Evolutionary conservation across 2,797 vertebrate species (phyloP).

Genomic region (Chaunax sp.): DNA sequence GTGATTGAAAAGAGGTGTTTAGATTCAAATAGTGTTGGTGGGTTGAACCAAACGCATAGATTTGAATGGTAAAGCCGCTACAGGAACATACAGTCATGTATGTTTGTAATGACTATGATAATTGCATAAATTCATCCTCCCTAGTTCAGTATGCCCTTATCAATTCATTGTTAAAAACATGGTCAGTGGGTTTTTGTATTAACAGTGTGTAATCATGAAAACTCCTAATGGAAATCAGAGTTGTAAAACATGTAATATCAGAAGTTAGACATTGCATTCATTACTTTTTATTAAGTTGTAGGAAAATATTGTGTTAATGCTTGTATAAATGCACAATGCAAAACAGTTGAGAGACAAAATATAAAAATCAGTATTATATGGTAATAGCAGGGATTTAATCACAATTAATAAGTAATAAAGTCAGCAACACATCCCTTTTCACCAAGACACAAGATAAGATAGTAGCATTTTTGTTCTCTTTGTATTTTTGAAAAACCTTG

Average conservation of each 20-base stretch:
- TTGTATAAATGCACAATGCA: conserved; percentile 32
- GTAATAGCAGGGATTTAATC: conserved; percentile 52
- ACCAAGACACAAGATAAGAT: conserved; percentile 38
- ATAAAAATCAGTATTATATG: conserved; percentile 78
- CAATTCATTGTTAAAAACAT: conserved; percentile 34
- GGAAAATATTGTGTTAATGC: conserved; percentile 33
- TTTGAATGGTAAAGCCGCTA: conserved; percentile 33
- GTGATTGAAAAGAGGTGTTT: conserved; percentile 56
- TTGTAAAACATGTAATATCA: conserved; percentile 27
- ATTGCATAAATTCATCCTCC: conserved; percentile 24
- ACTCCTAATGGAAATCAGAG: conserved; percentile 16
- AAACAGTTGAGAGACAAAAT: conserved; percentile 43
- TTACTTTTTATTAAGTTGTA: conserved; percentile 33
- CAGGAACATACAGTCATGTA: conserved; percentile 31
- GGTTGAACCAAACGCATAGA: conserved; percentile 53
- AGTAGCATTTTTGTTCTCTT: conserved; percentile 47
- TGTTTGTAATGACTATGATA: conserved; percentile 39
- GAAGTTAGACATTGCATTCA: conserved; percentile 33
- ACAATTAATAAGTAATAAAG: conserved; percentile 38
- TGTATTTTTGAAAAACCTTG: conserved; percentile 78
- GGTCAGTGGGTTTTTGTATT: conserved; percentile 47
- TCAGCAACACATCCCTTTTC: conserved; percentile 34
- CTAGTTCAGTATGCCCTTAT: conserved; percentile 30
- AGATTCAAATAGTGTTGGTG: conserved; percentile 42
- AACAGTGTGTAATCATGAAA: conserved; percentile 44